A percentile compares a stretch with the other conserved stretches of the same genome.
Conservation (phyloP, 2,888 invertebrate genomes). For the Automeris io region DNA sequence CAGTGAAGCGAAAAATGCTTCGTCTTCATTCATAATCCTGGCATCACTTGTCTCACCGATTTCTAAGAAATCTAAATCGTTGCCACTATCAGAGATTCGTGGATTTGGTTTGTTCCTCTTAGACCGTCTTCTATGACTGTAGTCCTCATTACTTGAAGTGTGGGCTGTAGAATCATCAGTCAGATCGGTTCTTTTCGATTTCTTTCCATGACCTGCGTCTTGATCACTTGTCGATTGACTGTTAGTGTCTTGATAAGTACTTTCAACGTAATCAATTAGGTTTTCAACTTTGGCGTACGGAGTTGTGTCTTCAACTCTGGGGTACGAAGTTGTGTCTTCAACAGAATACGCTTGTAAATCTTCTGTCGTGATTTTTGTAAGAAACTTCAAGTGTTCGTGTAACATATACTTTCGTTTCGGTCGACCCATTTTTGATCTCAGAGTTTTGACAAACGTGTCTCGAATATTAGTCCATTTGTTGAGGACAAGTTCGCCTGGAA, state of each 20-base stretch:
- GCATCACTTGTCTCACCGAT: slow-evolving; percentile 43
- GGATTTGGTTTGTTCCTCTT: slow-evolving; percentile 15
- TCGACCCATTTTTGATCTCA: slow-evolving; percentile 43
- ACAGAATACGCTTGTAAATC: slow-evolving; percentile 19
- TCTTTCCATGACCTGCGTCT: slow-evolving; percentile 20
- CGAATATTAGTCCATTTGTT: slow-evolving; percentile 65
- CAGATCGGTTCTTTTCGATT: slow-evolving; percentile 21
- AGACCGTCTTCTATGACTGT: slow-evolving; percentile 7
- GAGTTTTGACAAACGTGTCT: slow-evolving; percentile 57
- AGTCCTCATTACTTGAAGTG: slow-evolving; percentile 7
- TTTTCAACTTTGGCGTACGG: slow-evolving; percentile 27
- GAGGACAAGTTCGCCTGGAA: slow-evolving; percentile 50
- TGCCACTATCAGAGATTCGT: slow-evolving; percentile 6
- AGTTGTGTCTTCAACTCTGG: slow-evolving; percentile 27
- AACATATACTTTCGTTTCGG: slow-evolving; percentile 48
- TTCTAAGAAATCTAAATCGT: slow-evolving; percentile 37
- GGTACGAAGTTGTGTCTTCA: slow-evolving; percentile 15
- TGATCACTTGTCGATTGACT: background rate
- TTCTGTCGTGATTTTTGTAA: slow-evolving; percentile 34
- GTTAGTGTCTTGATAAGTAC: background rate
- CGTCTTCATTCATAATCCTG: slow-evolving; percentile 67
- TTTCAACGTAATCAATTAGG: slow-evolving; percentile 7
- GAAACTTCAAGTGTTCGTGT: slow-evolving; percentile 50
- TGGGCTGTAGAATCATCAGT: slow-evolving; percentile 3
- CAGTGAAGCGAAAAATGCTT: slow-evolving; percentile 65